A percentile compares a stretch with the other conserved stretches of the same genome.
These are phyloP conservation scores for Parotocinclus haroldoi DNA, from an alignment of 2,797 vertebrate species.

Conservation along the genomic window DNA sequence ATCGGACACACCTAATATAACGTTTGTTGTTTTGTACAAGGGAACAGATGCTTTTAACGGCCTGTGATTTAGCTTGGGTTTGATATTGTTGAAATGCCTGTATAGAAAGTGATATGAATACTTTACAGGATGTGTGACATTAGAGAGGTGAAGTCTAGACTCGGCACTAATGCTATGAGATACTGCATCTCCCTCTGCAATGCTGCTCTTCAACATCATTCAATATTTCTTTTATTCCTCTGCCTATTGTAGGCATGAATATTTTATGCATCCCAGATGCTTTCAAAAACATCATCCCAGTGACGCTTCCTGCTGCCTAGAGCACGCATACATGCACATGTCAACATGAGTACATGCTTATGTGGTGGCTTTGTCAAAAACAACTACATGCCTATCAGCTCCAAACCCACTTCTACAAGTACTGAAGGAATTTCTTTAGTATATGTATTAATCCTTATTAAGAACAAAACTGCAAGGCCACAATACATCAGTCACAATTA, in stretches of 20 bases:
- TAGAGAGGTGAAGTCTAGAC: conserved; percentile 8
- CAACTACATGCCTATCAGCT: too few species aligned
- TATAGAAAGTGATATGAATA: neutral
- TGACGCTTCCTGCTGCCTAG: conserved; percentile 17
- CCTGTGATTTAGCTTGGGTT: too few species aligned
- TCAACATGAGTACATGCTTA: too few species aligned
- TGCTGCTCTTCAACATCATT: conserved; percentile 38
- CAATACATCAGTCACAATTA: too few species aligned
- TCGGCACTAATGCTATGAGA: conserved; percentile 16
- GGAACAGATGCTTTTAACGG: too few species aligned
- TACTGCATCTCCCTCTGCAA: conserved; percentile 24
- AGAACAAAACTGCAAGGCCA: too few species aligned
- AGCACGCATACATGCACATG: conserved; percentile 1
- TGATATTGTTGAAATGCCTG: neutral
- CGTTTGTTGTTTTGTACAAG: too few species aligned
- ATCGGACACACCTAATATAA: too few species aligned
- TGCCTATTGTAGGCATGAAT: conserved; percentile 66
- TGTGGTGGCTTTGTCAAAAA: too few species aligned
- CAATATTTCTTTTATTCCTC: conserved; percentile 50
- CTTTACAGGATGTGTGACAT: conserved; percentile 11
- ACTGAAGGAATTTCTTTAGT: too few species aligned
- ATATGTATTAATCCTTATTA: too few species aligned
- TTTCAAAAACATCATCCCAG: conserved; percentile 60
- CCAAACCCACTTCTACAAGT: too few species aligned
- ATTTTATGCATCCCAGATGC: conserved; percentile 69